A percentile compares a stretch with the other conserved stretches of the same genome.
Evolutionary conservation across 1,140 invertebrate genomes (phyloP).

Genomic region (Neelides sp.): DNA sequence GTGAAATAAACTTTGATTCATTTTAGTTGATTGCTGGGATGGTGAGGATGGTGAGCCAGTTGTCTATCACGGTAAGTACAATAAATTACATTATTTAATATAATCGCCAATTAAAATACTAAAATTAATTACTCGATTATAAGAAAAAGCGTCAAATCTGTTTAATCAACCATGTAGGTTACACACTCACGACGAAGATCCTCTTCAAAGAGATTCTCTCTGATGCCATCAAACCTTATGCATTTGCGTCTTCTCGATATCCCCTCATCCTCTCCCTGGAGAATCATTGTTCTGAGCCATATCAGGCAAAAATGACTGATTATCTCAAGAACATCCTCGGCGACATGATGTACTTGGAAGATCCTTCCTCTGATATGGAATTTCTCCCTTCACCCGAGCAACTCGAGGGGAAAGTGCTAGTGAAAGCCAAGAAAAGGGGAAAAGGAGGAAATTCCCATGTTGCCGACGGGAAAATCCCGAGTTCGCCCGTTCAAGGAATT

Average conservation of each 20-base stretch:
- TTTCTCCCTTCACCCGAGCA: conserved; percentile 36
- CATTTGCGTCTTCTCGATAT: conserved; percentile 38
- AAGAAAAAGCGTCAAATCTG: too few species aligned
- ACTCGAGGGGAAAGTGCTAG: conserved; percentile 39
- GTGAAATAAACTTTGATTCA: background rate
- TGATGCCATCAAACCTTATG: conserved; percentile 38
- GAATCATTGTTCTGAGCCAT: conserved; percentile 44
- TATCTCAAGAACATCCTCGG: conserved; percentile 42
- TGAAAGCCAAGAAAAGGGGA: conserved; percentile 38
- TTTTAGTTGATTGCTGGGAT: conserved; percentile 51
- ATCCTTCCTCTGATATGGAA: conserved; percentile 32
- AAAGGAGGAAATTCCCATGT: too few species aligned
- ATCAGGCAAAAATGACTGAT: conserved; percentile 43
- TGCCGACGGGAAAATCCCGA: conserved; percentile 3
- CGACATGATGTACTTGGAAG: conserved; percentile 35
- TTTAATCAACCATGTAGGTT: too few species aligned
- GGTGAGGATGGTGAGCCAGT: conserved; percentile 44
- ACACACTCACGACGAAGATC: conserved; percentile 46
- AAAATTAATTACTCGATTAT: too few species aligned
- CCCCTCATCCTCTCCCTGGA: conserved; percentile 47
- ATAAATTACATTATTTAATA: too few species aligned
- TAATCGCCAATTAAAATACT: too few species aligned
- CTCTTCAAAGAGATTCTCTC: conserved; percentile 43
- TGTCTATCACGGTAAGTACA: conserved; percentile 48
- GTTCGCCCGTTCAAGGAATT: conserved; percentile 12